A percentile compares a stretch with the other conserved stretches of the same genome.
These are phyloP conservation scores for Scartelaos histophorus DNA, from an alignment of 2,113 vertebrate species.

Conservation along the genomic window DNA sequence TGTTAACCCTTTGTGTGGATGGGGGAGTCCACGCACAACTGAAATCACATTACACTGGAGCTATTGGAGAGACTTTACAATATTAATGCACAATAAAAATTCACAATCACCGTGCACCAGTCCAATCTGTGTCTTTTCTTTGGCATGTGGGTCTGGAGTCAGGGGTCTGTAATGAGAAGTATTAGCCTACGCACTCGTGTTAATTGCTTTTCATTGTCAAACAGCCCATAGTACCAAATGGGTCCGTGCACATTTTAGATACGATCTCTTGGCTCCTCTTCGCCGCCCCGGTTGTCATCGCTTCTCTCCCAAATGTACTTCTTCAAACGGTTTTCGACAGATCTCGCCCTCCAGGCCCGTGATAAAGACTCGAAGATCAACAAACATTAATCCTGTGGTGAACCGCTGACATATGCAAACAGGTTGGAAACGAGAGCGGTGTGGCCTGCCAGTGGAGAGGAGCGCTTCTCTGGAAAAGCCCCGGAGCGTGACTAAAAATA, in stretches of 20 bases:
- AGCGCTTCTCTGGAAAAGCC: constrained; percentile 17
- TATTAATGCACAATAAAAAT: background rate
- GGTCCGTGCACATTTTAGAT: constrained; percentile 58
- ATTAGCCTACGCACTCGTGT: constrained; percentile 43
- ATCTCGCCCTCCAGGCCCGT: constrained; percentile 8
- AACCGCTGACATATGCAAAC: constrained; percentile 40
- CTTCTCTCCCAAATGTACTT: constrained; percentile 28
- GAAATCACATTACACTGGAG: constrained; percentile 14
- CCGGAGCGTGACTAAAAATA: background rate
- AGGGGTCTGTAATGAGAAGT: constrained; percentile 56
- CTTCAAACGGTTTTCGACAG: constrained; percentile 4
- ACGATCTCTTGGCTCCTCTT: constrained; percentile 34
- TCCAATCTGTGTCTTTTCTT: constrained; percentile 53
- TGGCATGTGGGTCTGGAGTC: constrained; percentile 29
- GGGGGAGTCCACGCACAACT: constrained; percentile 15
- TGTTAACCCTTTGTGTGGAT: constrained; percentile 6
- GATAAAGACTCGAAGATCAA: constrained; percentile 12
- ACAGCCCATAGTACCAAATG: constrained; percentile 53
- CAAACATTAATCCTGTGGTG: constrained; percentile 47
- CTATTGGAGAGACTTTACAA: constrained; percentile 4
- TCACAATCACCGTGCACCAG: constrained; percentile 27
- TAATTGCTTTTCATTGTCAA: constrained; percentile 75
- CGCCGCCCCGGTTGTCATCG: constrained; percentile 18
- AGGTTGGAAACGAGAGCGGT: constrained; percentile 22
- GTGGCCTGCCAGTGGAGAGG: constrained; percentile 20